Conservation (phyloP, 2,888 invertebrate genomes). For the Stomorhina lunata region DNA sequence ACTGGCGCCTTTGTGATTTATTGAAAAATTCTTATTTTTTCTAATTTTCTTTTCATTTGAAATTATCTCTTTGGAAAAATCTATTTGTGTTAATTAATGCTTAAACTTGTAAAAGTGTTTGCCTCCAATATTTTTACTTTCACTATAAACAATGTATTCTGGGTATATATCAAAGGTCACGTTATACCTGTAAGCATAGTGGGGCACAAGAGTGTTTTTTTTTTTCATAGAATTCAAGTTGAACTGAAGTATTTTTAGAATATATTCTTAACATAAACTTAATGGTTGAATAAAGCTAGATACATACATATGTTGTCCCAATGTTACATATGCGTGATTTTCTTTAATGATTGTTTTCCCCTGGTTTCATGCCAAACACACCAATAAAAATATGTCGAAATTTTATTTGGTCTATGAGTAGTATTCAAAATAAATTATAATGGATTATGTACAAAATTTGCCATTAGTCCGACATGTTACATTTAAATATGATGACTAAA, state of each 20-base stretch:
- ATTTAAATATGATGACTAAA: background rate
- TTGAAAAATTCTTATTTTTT: background rate
- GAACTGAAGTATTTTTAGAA: no score
- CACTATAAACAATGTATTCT: conserved; percentile 32
- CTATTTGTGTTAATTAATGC: conserved; percentile 60
- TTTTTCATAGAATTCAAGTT: no score
- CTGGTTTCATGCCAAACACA: background rate
- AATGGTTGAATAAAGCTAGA: no score
- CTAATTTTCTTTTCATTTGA: conserved; percentile 17
- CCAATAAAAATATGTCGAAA: background rate
- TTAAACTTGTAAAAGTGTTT: conserved; percentile 55
- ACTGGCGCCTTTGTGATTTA: conserved; percentile 1
- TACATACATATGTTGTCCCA: no score
- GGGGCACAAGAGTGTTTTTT: no score
- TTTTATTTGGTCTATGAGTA: background rate
- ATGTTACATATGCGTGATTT: conserved; percentile 29
- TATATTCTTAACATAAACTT: no score
- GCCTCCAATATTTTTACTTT: conserved; percentile 51
- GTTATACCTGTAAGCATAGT: conserved; percentile 39
- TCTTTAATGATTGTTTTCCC: background rate
- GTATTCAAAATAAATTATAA: background rate
- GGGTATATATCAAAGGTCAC: conserved; percentile 47
- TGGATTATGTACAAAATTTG: background rate
- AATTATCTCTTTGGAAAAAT: conserved; percentile 38
- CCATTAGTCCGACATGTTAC: background rate